phyloP scores from a whole-genome alignment of 2,113 vertebrate species.

The Zapus hudsonius region DNA sequence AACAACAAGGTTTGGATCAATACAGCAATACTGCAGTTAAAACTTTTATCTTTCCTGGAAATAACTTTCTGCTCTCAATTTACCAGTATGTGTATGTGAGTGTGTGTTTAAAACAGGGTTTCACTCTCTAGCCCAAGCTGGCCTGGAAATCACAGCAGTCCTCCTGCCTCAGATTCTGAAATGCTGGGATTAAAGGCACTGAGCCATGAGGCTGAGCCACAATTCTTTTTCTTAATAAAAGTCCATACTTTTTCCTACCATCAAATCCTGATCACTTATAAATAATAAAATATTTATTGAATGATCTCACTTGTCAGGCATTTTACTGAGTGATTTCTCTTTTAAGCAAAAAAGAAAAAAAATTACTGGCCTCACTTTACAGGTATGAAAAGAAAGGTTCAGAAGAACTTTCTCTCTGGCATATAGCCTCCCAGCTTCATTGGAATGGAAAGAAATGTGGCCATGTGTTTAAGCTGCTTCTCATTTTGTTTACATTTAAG shows the following conservation, averaged over 20 bases:
- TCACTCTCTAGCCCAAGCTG: not conserved
- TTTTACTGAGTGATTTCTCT: constrained; percentile 1
- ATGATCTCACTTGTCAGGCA: not conserved
- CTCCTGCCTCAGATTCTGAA: not conserved
- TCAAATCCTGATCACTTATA: constrained; percentile 7
- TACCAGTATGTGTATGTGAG: not conserved
- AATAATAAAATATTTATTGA: constrained; percentile 30
- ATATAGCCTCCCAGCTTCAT: not conserved
- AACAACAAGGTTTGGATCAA: not conserved
- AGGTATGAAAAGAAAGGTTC: not conserved
- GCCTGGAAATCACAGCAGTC: not conserved
- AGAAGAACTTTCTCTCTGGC: not conserved
- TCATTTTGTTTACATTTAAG: not conserved
- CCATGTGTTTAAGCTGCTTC: not conserved
- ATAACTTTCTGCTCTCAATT: constrained; percentile 8
- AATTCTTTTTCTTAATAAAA: constrained; percentile 22
- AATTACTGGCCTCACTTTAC: constrained; percentile 11
- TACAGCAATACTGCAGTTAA: not conserved
- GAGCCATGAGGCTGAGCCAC: not conserved
- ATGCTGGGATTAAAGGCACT: not conserved
- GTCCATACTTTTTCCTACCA: not conserved
- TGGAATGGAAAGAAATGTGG: not conserved
- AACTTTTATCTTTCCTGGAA: constrained; percentile 48
- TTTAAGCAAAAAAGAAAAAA: not conserved
- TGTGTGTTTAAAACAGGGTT: not conserved